phyloP scores from a whole-genome alignment of 2,113 vertebrate species.

The Leptobrachium ailaonicum region DNA sequence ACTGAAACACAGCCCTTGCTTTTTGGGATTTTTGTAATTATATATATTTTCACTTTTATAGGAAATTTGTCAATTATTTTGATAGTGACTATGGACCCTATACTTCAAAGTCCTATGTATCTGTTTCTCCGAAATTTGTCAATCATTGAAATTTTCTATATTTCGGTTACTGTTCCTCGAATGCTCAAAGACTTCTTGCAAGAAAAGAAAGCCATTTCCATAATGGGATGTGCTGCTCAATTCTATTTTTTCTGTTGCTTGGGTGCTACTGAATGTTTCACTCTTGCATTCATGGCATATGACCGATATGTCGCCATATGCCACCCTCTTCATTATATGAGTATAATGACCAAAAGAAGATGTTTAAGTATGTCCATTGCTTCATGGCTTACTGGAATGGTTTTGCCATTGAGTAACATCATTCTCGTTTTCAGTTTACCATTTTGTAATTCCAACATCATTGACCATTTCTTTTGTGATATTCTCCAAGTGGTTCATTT shows the following conservation, averaged over 20 bases:
- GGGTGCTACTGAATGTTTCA: slow-evolving; percentile 50
- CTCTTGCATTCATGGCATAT: slow-evolving; percentile 56
- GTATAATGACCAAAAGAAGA: slow-evolving; percentile 48
- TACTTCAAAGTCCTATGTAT: slow-evolving; percentile 61
- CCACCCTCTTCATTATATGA: slow-evolving; percentile 51
- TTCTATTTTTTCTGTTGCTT: slow-evolving; percentile 54
- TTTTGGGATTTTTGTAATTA: slow-evolving; percentile 53
- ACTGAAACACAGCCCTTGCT: slow-evolving; percentile 34
- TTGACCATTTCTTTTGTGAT: slow-evolving; percentile 61
- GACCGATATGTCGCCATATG: slow-evolving; percentile 56
- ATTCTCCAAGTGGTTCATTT: slow-evolving; percentile 55
- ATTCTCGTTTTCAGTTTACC: slow-evolving; percentile 54
- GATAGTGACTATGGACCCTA: slow-evolving; percentile 51
- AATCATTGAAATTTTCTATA: slow-evolving; percentile 58
- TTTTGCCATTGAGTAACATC: slow-evolving; percentile 52
- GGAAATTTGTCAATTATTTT: slow-evolving; percentile 57
- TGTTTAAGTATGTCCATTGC: slow-evolving; percentile 48
- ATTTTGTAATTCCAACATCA: slow-evolving; percentile 53
- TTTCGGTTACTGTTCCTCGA: slow-evolving; percentile 58
- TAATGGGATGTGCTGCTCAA: slow-evolving; percentile 51
- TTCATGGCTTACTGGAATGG: slow-evolving; percentile 55
- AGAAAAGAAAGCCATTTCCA: slow-evolving; percentile 35
- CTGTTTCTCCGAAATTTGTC: slow-evolving; percentile 57
- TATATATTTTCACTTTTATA: slow-evolving; percentile 55
- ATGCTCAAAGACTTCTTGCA: slow-evolving; percentile 51